Evolutionary conservation across 2,113 vertebrate species (phyloP).

Genomic region (Upupa epops): DNA sequence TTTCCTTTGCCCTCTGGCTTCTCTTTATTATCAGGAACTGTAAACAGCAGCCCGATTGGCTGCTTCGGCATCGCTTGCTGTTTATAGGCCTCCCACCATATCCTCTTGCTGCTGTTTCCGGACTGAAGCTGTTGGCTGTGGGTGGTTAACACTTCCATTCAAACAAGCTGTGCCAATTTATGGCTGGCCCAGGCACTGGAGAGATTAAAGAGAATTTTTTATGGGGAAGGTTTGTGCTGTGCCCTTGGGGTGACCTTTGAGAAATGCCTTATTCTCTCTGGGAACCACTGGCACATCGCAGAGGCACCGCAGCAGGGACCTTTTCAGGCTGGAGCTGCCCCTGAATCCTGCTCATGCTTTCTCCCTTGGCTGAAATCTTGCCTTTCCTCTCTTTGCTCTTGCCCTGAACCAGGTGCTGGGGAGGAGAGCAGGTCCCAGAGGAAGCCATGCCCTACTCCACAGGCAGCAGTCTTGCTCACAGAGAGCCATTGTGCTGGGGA

Average conservation of each 20-base stretch:
- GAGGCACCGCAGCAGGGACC: not conserved
- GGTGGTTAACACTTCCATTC: conserved; percentile 70
- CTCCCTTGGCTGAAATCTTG: fast-evolving
- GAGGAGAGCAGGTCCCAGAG: not conserved
- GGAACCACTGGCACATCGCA: not conserved
- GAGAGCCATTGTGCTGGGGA: not conserved
- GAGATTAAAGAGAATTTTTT: conserved; percentile 68
- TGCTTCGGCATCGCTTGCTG: conserved; percentile 46
- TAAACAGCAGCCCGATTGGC: conserved; percentile 47
- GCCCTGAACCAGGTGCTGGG: not conserved
- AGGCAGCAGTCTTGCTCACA: not conserved
- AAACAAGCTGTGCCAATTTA: conserved; percentile 63
- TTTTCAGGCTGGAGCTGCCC: not conserved
- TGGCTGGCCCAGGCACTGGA: conserved; percentile 54
- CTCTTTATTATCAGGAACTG: conserved; percentile 25
- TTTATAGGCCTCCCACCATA: conserved; percentile 64
- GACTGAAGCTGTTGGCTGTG: conserved; percentile 66
- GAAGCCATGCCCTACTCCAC: not conserved
- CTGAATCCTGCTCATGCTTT: not conserved
- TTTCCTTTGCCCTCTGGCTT: conserved; percentile 24
- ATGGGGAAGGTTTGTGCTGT: conserved; percentile 35
- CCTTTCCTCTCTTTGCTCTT: not conserved
- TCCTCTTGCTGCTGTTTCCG: conserved; percentile 70
- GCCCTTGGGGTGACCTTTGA: conserved; percentile 71
- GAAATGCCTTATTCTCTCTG: conserved; percentile 38